phyloP scores from a whole-genome alignment of 2,797 vertebrate genomes.

The Pogonophryne albipinna region DNA sequence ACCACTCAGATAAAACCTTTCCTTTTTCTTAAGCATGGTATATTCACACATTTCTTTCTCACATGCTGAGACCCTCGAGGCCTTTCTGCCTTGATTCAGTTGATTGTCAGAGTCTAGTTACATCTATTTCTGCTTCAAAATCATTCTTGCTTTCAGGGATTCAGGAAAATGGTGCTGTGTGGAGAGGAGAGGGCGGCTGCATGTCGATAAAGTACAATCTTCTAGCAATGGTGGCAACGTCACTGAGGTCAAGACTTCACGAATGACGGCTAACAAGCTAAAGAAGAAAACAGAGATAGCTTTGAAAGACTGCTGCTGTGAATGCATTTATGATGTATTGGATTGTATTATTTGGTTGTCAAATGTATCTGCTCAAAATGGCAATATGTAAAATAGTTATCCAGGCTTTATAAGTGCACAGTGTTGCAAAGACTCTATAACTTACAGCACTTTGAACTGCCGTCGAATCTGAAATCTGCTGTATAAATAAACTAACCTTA shows the following conservation, averaged over 20 bases:
- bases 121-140: conserved; percentile 11
- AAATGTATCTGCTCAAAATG: no score
- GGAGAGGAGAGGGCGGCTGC: conserved; percentile 7
- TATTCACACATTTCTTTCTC: background rate
- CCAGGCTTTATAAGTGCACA: no score
- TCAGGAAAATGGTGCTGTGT: background rate
- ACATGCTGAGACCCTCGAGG: background rate
- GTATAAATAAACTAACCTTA: no score
- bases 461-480: no score
- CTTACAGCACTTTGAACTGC: no score
- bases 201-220: conserved; percentile 29
- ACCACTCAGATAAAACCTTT: background rate
- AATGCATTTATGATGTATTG: background rate
- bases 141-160: background rate
- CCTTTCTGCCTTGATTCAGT: conserved; percentile 1
- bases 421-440: no score
- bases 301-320: no score
- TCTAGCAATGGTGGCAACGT: background rate
- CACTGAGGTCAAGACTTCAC: background rate
- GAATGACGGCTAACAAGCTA: background rate
- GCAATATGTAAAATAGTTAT: no score
- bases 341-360: no score
- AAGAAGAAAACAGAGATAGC: background rate
- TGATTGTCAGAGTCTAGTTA: conserved; percentile 17
- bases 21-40: background rate